Evolutionary conservation across 1,140 invertebrate species (phyloP).

Genomic region (Anastatus disparis): DNA sequence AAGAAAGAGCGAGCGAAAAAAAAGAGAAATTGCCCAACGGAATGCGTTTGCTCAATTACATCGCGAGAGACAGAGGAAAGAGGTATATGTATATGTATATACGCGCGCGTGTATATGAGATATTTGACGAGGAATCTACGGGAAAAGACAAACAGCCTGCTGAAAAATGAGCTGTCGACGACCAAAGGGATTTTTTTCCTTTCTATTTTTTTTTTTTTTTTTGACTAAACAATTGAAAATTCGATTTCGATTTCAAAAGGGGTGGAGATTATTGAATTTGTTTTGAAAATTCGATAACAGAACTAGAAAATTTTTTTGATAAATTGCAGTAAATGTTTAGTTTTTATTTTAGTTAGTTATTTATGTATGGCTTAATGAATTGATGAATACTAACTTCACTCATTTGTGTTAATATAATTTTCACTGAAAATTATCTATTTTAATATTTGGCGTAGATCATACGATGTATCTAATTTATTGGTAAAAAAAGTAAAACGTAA

Average conservation of each 20-base stretch:
- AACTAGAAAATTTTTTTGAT: neutral
- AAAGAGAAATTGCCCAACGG: slow-evolving; percentile 25
- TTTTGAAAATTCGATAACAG: neutral
- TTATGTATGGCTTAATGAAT: too few relatives aligned
- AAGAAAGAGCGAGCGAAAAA: slow-evolving; percentile 12
- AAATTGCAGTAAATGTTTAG: neutral
- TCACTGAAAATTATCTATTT: too few relatives aligned
- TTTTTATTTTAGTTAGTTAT: too few relatives aligned
- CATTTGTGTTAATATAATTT: too few relatives aligned
- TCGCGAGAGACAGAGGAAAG: too few relatives aligned
- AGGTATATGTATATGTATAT: too few relatives aligned
- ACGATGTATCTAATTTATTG: too few relatives aligned
- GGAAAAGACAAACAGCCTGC: slow-evolving; percentile 19
- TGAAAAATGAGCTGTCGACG: slow-evolving; percentile 17
- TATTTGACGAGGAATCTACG: slow-evolving; percentile 29
- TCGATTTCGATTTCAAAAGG: slow-evolving; percentile 44
- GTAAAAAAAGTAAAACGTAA: too few relatives aligned
- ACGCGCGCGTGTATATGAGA: slow-evolving; percentile 5
- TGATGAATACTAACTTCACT: too few relatives aligned
- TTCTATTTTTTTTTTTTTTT: slow-evolving; percentile 5
- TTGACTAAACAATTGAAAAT: slow-evolving; percentile 25
- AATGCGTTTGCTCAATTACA: slow-evolving; percentile 42
- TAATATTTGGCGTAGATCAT: too few relatives aligned
- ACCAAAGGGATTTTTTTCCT: neutral
- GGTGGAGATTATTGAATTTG: neutral